These are phyloP conservation scores for Eugnorisma glareosa DNA, from an alignment of 2,888 invertebrate genomes.

Conservation along the genomic window DNA sequence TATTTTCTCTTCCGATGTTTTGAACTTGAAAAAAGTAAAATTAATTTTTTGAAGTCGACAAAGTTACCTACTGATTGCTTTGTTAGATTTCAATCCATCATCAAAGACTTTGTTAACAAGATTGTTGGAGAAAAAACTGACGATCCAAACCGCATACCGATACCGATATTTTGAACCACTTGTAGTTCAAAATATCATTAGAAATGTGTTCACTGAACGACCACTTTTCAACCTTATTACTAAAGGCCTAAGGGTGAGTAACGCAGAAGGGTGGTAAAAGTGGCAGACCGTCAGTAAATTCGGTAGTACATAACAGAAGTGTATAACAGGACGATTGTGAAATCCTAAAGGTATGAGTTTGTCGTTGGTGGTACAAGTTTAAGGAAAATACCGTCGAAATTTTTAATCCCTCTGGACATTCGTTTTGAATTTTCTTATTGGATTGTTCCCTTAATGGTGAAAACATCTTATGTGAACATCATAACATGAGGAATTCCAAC, in stretches of 20 bases:
- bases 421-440: background rate
- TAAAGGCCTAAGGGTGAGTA: no score
- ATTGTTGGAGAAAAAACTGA: conserved; percentile 7
- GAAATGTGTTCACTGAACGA: conserved; percentile 13
- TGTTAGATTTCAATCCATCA: conserved; percentile 32
- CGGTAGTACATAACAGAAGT: background rate
- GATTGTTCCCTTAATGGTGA: background rate
- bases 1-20: conserved; percentile 1
- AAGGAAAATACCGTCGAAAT: background rate
- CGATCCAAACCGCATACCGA: conserved; percentile 4
- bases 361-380: no score
- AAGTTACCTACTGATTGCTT: conserved; percentile 15
- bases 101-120: conserved; percentile 8
- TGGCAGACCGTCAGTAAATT: no score
- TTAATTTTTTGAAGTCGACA: conserved; percentile 12
- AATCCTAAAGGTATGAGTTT: conserved; percentile 8
- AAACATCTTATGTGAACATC: no score
- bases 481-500: background rate
- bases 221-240: no score
- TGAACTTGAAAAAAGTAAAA: conserved; percentile 5
- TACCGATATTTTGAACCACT: no score
- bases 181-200: background rate
- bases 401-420: background rate
- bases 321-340: background rate
- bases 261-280: no score